Percentiles rank a stretch among this genome's conserved stretches.
phyloP scores from a whole-genome alignment of 2,113 vertebrate genomes.

The Pachyramphus minor region DNA sequence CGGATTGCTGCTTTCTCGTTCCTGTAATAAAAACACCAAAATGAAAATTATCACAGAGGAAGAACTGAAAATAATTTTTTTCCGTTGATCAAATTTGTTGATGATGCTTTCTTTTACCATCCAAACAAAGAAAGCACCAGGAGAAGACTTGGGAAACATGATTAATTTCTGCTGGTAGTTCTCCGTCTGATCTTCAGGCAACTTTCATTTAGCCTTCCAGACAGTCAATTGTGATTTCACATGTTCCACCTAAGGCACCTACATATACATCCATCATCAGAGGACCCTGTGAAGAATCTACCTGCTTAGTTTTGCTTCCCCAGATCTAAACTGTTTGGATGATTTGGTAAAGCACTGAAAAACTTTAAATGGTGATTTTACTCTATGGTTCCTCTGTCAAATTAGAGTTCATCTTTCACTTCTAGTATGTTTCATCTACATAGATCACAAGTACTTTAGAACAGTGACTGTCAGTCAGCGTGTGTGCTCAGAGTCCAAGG shows the following conservation, averaged over 20 bases:
- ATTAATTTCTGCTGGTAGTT: neutral
- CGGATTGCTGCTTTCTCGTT: neutral
- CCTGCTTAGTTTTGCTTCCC: neutral
- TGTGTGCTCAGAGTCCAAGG: neutral
- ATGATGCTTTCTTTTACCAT: neutral
- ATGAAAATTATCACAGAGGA: neutral
- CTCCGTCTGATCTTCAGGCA: neutral
- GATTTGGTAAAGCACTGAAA: neutral
- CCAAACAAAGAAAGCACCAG: neutral
- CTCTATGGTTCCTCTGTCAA: neutral
- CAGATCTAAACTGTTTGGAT: neutral
- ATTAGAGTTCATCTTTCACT: neutral
- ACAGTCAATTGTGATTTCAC: neutral
- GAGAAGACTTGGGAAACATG: neutral
- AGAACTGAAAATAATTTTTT: neutral
- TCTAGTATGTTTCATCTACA: neutral
- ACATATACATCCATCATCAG: neutral
- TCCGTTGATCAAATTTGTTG: neutral
- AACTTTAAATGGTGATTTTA: neutral
- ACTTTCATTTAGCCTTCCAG: neutral
- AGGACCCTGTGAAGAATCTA: neutral
- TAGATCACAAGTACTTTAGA: neutral
- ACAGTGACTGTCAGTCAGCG: neutral
- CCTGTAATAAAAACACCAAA: neutral
- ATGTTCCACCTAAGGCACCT: neutral